These are phyloP conservation scores for Suillia variegata DNA, from an alignment of 2,888 invertebrate genomes.

Conservation along the genomic window DNA sequence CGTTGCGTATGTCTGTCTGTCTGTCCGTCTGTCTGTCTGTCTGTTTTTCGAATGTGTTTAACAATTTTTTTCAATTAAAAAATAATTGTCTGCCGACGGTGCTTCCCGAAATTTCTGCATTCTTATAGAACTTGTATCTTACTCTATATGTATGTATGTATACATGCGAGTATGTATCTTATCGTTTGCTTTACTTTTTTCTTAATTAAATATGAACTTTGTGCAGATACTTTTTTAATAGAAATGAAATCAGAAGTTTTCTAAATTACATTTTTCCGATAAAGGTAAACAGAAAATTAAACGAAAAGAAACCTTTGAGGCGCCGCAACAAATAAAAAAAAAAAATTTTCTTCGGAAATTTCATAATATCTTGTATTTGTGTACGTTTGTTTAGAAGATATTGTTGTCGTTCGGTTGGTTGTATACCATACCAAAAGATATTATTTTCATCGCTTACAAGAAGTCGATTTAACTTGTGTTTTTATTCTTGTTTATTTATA, in stretches of 20 bases:
- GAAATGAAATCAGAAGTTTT: not conserved
- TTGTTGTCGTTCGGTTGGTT: too few species aligned
- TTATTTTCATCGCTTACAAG: too few species aligned
- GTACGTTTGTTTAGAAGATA: not conserved
- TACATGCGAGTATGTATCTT: too few species aligned
- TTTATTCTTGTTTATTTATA: slow-evolving; percentile 28
- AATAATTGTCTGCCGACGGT: not conserved
- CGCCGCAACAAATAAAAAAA: too few species aligned
- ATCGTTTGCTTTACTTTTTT: not conserved
- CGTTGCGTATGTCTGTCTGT: too few species aligned
- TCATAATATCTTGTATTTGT: not conserved
- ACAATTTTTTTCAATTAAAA: slow-evolving; percentile 3
- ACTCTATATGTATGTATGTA: not conserved
- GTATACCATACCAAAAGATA: too few species aligned
- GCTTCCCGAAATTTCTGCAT: not conserved
- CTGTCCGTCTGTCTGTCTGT: too few species aligned
- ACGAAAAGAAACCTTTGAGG: too few species aligned
- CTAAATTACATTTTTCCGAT: too few species aligned
- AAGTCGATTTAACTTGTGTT: too few species aligned
- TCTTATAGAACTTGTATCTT: not conserved
- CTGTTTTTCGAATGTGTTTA: not conserved
- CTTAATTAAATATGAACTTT: slow-evolving; percentile 9
- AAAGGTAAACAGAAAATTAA: too few species aligned
- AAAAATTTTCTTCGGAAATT: too few species aligned
- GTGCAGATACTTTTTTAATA: slow-evolving; percentile 1